phyloP scores from a whole-genome alignment of 2,888 invertebrate species.

The Chesias legatella region DNA sequence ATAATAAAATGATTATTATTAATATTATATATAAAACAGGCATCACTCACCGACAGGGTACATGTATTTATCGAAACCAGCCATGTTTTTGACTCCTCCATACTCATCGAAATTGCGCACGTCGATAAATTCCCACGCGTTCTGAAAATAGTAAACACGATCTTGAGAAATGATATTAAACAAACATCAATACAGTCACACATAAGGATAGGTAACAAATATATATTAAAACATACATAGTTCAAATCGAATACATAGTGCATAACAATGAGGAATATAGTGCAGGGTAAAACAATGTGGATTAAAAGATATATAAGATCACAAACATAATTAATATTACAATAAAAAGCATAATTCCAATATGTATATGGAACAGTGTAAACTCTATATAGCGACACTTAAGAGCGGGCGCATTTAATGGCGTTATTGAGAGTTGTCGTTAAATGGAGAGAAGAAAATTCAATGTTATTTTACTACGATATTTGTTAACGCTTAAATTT shows the following conservation, averaged over 20 bases:
- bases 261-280: conserved; percentile 10
- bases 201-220: neutral
- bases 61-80: conserved; percentile 82
- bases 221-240: neutral
- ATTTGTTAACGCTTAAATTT: no score
- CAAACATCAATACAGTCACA: neutral
- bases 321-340: neutral
- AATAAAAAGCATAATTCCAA: conserved; percentile 1
- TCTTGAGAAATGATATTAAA: conserved; percentile 5
- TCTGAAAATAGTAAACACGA: conserved; percentile 61
- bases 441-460: no score
- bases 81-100: conserved; percentile 77
- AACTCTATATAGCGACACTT: no score
- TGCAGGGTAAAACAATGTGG: conserved; percentile 18
- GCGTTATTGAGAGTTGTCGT: no score
- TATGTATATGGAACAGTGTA: no score
- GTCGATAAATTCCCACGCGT: conserved; percentile 81
- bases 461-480: no score
- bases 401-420: no score
- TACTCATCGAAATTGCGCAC: conserved; percentile 59
- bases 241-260: conserved; percentile 7
- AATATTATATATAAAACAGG: no score
- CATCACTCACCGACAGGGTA: conserved; percentile 60
- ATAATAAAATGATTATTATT: no score
- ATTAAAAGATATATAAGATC: conserved; percentile 4